These are phyloP conservation scores for Xestia rhomboidea DNA, from an alignment of 2,888 invertebrate genomes.

Conservation along the genomic window DNA sequence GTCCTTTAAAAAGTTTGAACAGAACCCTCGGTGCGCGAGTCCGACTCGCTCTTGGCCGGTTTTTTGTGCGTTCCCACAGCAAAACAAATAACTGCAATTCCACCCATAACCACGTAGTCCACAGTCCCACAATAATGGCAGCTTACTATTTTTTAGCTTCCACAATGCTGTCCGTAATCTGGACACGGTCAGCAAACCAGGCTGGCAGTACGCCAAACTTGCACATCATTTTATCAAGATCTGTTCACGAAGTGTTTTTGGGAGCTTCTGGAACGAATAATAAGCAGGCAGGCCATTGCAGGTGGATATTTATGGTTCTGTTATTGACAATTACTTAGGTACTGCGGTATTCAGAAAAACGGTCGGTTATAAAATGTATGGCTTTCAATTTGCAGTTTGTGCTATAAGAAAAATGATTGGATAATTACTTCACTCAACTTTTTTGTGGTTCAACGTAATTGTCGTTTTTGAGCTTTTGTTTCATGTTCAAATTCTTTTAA, in stretches of 20 bases:
- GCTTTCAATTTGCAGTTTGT: neutral
- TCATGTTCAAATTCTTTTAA: neutral
- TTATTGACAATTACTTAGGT: conserved; percentile 13
- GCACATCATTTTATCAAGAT: conserved; percentile 63
- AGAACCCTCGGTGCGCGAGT: too few species aligned
- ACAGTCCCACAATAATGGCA: conserved; percentile 27
- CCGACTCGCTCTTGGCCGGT: too few species aligned
- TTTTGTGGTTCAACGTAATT: neutral
- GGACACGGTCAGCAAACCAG: conserved; percentile 48
- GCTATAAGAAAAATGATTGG: neutral
- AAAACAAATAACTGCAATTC: neutral
- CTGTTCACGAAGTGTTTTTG: conserved; percentile 55
- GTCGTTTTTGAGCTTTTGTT: neutral
- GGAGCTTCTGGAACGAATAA: conserved; percentile 39
- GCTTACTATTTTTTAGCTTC: conserved; percentile 36
- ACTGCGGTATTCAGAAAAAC: neutral
- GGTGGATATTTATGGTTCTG: conserved; percentile 31
- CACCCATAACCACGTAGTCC: neutral
- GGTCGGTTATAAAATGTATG: neutral
- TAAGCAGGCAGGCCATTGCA: conserved; percentile 44
- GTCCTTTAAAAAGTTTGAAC: too few species aligned
- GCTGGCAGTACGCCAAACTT: conserved; percentile 60
- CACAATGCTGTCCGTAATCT: conserved; percentile 45
- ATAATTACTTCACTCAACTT: neutral
- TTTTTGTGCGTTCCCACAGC: neutral